Percentiles rank a stretch among this genome's conserved stretches.
Conservation (phyloP, 1,140 invertebrate genomes). For the Drosophila leontia region DNA sequence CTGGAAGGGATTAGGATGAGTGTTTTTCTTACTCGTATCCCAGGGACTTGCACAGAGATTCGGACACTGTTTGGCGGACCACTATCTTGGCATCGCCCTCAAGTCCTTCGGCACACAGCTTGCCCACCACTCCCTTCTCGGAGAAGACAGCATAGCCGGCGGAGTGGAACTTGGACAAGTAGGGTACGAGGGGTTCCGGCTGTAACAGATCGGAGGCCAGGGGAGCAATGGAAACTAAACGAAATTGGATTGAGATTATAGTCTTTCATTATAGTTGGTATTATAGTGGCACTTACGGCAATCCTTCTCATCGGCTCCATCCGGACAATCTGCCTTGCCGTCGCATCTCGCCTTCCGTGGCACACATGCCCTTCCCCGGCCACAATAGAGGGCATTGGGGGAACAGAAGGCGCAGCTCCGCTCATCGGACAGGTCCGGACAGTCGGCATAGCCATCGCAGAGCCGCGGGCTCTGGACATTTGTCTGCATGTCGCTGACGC, state of each 20-base stretch:
- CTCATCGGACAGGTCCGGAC: slow-evolving; percentile 93
- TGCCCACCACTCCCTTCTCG: slow-evolving; percentile 92
- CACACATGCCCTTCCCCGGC: slow-evolving; percentile 90
- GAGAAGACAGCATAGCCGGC: slow-evolving; percentile 93
- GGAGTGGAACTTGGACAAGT: slow-evolving; percentile 88
- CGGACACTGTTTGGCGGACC: slow-evolving; percentile 88
- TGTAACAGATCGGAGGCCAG: slow-evolving; percentile 87
- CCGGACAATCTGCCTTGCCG: slow-evolving; percentile 92
- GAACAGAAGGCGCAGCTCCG: slow-evolving; percentile 91
- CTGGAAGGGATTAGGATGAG: not conserved
- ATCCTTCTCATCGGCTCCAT: slow-evolving; percentile 93
- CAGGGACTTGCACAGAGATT: slow-evolving; percentile 91
- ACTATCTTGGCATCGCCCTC: slow-evolving; percentile 85
- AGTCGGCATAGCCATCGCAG: slow-evolving; percentile 95
- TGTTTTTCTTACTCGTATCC: slow-evolving; percentile 89
- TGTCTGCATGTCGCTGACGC: slow-evolving; percentile 89
- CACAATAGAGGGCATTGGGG: slow-evolving; percentile 90
- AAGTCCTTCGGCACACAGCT: slow-evolving; percentile 92
- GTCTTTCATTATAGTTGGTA: not conserved
- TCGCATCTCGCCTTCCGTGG: slow-evolving; percentile 90
- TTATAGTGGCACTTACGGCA: slow-evolving; percentile 88
- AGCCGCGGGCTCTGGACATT: slow-evolving; percentile 90
- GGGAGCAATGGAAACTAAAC: slow-evolving; percentile 90
- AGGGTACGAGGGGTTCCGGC: slow-evolving; percentile 87
- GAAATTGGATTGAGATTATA: slow-evolving; percentile 15